Base-by-base conservation (phyloP, 2,888 invertebrate genomes). In the Nycteola revayana region DNA sequence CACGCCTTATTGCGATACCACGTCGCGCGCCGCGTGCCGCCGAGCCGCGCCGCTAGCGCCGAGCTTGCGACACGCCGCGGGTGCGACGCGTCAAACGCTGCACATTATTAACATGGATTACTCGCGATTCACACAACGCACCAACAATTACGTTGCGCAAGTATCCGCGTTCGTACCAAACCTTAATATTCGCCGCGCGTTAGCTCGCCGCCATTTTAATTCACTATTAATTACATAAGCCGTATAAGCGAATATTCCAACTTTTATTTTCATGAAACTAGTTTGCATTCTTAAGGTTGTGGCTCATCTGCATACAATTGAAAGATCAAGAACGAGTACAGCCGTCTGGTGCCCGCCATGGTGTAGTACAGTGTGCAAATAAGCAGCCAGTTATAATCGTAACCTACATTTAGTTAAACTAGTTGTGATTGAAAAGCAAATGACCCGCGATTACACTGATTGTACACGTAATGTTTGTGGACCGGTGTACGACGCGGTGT, bases 91-190 rank as follows among this genome's bases (percentile, higher is more conserved):
- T 21, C 24, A 25, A 32, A 28, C 52, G 34, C 35, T 37, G 35
- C 42, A 36, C 44, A 34, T 41, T 49, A 50, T 54, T 52, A 51
- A 45, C 53, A 33, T 49, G 53, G 50, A 60, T 51, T 53, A 63
- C 55, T 70, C 64, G 55, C 64, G 64, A 77, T 78, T 66, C 80
- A 60, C 55, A 51, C 53, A 42, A 64, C 74, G 68, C 65, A 41
- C 66, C 54, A 49, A 61, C 77, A 66, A 78, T 75, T 72, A 75
- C 46, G 42, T 81, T 79, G 68, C 75, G 74, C 71, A 77, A 76
- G 60, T 64, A 60, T 64, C 65, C 64, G 63, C 61, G 53, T 58
- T 60, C 53, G 42, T 38, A 51, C 45, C 36, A 53, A 58, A 63
- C 51, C 61, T 71, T 55, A 50, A 54, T 65, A 75, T 75, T 72